A percentile compares a stretch with the other conserved stretches of the same genome.
Evolutionary conservation across 1,140 invertebrate genomes (phyloP).

Genomic region (Chironomus striatipennis): DNA sequence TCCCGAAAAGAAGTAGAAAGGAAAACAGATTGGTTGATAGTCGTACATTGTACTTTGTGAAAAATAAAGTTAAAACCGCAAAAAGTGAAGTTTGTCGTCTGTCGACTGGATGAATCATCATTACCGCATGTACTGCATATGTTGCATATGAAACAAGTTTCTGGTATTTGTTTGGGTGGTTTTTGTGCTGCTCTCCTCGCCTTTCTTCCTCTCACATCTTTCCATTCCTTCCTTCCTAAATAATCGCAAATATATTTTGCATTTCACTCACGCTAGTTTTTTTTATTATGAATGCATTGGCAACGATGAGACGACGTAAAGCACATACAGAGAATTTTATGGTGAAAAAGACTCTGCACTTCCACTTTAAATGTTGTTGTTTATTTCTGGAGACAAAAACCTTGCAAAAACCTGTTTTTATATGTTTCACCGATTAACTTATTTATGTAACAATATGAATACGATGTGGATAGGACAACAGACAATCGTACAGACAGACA

Average conservation of each 20-base stretch:
- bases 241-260: background rate
- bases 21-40: background rate
- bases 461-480: no score
- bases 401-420: no score
- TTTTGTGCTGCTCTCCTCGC: background rate
- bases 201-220: background rate
- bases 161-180: conserved; percentile 6
- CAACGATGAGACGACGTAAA: no score
- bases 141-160: conserved; percentile 1
- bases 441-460: no score
- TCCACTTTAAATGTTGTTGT: no score
- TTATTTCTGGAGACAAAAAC: no score
- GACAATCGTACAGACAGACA: no score
- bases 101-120: background rate
- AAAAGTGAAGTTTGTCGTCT: background rate
- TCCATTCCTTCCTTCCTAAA: background rate
- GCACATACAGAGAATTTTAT: no score
- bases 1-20: no score
- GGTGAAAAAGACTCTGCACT: no score
- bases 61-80: background rate
- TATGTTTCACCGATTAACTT: no score
- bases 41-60: background rate
- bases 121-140: background rate
- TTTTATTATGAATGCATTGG: background rate
- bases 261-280: background rate